Base-by-base conservation (phyloP, 1,140 invertebrate genomes). In the Scaptomyza graminum region DNA sequence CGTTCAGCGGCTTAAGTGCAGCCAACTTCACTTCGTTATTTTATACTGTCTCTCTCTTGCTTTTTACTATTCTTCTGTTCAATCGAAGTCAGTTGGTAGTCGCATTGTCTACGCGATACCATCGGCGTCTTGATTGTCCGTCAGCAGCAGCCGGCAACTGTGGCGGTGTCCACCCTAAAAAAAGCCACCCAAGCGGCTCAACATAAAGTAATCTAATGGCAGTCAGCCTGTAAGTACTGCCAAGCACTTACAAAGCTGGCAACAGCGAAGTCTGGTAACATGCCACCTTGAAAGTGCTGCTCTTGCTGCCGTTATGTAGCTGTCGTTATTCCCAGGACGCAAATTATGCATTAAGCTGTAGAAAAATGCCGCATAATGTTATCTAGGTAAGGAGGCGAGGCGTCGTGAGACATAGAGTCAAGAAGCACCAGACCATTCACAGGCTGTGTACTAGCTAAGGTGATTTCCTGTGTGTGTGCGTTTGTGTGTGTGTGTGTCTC, bases 291-390 rank as follows among this genome's bases (percentile, higher is more conserved):
- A 61, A 15, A 28, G 13, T 47, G 22, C 16, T 46, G 22, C 9
- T 8, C 39, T 43, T 47, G 22, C 16, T 46, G 22, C 9, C 8
- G 44, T 43, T 51, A 22, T 3, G 46, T 54, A 41, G 39, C 52
- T 74, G 65, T 59, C 77, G 50, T 65, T 79, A 87, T 83, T 87
- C 83, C 83, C 83, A 88, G 83, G 79, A 83, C 74, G 79, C 83
- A 87, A 87, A 87, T 88, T 88, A 87, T 88, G 83, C 83, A 87
- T 83, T 87, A 87, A 88, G 83, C 83, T 87, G 83, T 76, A 76
- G 83, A 88, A 87, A 87, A 87, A 87, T 88, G 83, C 75, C 76
- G 65, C 68, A 88, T 88, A 87, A 87, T 87, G 83, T 74, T 88
- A 88, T 82, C 83, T n/a, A 79, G 74, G 22, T 31, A 34, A n/a